These are phyloP conservation scores for Meloidogyne exigua DNA, from an alignment of 1,140 invertebrate species.

Conservation along the genomic window DNA sequence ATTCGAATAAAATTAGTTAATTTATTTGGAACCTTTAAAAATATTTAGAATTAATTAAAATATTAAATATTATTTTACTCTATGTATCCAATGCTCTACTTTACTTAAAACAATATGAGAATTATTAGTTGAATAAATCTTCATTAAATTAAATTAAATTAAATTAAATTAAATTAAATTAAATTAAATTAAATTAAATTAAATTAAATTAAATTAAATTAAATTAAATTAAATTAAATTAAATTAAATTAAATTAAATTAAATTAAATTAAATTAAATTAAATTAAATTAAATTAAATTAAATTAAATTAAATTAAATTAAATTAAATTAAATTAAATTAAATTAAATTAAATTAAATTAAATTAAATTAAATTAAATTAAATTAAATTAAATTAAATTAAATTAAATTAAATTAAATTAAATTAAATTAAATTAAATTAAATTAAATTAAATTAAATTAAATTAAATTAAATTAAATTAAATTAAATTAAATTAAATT, in stretches of 20 bases:
- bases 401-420: constrained; percentile 14
- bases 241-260: constrained; percentile 16
- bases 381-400: constrained; percentile 16
- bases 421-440: constrained; percentile 4
- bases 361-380: constrained; percentile 5
- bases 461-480: not conserved
- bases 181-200: not conserved
- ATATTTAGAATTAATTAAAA: not conserved
- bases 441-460: constrained; percentile 25
- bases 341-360: constrained; percentile 26
- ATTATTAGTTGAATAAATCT: constrained; percentile 18
- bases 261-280: constrained; percentile 14
- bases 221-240: constrained; percentile 5
- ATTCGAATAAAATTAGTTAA: constrained; percentile 39
- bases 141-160: not conserved
- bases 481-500: constrained; percentile 26
- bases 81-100: constrained; percentile 52
- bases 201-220: constrained; percentile 26
- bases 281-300: constrained; percentile 4
- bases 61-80: not conserved
- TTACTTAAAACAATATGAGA: constrained; percentile 40
- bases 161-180: constrained; percentile 25
- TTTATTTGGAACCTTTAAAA: constrained; percentile 35
- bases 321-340: not conserved
- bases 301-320: constrained; percentile 25